Conservation (phyloP, 2,888 invertebrate species). For the Synanthedon tipuliformis region DNA sequence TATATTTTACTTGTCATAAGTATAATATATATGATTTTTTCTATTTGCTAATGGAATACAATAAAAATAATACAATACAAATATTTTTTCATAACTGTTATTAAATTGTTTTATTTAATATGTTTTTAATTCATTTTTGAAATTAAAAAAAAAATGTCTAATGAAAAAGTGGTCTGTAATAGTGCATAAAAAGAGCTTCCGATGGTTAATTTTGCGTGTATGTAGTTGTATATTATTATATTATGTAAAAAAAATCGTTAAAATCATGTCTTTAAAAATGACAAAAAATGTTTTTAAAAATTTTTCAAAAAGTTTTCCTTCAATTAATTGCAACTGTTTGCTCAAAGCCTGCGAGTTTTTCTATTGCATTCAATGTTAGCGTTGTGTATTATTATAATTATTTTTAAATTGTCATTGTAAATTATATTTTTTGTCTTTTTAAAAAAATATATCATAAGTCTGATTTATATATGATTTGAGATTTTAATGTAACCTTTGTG, state of each 20-base stretch:
- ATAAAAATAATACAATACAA: too few relatives aligned
- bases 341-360: constrained; percentile 41
- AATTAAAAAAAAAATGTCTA: not conserved
- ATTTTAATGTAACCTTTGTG: constrained; percentile 56
- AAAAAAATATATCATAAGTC: constrained; percentile 20
- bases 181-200: constrained; percentile 39
- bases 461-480: constrained; percentile 42
- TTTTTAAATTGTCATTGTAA: not conserved
- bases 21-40: too few relatives aligned
- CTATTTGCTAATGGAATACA: too few relatives aligned
- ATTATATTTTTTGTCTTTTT: not conserved
- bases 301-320: constrained; percentile 25
- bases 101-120: too few relatives aligned
- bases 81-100: too few relatives aligned
- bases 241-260: constrained; percentile 21
- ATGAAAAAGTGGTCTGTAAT: constrained; percentile 6
- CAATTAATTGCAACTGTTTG: constrained; percentile 53
- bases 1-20: too few relatives aligned
- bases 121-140: not conserved
- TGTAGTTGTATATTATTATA: constrained; percentile 29
- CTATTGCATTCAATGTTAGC: not conserved
- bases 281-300: constrained; percentile 28
- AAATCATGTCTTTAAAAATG: constrained; percentile 39
- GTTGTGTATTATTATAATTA: constrained; percentile 2
- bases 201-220: constrained; percentile 49